phyloP scores from a whole-genome alignment of 2,888 invertebrate species.

The Linnaemya vulpina region DNA sequence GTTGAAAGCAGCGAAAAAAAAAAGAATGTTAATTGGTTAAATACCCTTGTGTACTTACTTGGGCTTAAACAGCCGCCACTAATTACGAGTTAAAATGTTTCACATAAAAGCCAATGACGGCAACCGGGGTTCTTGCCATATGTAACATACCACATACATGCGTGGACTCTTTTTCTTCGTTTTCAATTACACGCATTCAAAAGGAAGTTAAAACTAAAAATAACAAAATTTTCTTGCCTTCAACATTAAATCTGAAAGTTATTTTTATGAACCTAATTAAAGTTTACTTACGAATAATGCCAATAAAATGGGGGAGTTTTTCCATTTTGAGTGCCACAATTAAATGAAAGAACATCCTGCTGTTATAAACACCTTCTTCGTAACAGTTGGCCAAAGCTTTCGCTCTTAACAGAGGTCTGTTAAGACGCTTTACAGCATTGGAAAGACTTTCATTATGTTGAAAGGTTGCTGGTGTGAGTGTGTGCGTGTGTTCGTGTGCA shows the following conservation, averaged over 20 bases:
- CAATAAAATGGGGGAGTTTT: slow-evolving; percentile 10
- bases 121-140: slow-evolving; percentile 27
- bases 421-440: slow-evolving; percentile 54
- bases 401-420: slow-evolving; percentile 56
- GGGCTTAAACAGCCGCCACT: slow-evolving; percentile 48
- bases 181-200: not conserved
- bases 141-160: slow-evolving; percentile 10
- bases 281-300: slow-evolving; percentile 41
- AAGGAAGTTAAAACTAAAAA: slow-evolving; percentile 43
- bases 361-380: slow-evolving; percentile 14
- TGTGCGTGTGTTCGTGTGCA: slow-evolving; percentile 4
- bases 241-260: slow-evolving; percentile 22
- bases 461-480: not conserved
- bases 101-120: slow-evolving; percentile 22
- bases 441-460: slow-evolving; percentile 55
- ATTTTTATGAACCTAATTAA: slow-evolving; percentile 59
- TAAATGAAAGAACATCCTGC: slow-evolving; percentile 30
- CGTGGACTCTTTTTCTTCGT: not conserved
- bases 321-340: slow-evolving; percentile 25
- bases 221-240: slow-evolving; percentile 24
- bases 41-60: slow-evolving; percentile 44
- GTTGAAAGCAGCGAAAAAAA: slow-evolving; percentile 34
- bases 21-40: slow-evolving; percentile 60
- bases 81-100: slow-evolving; percentile 53
- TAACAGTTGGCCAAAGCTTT: slow-evolving; percentile 53